Evolutionary conservation across 2,113 vertebrate genomes (phyloP).

Genomic region (Cacatua alba): DNA sequence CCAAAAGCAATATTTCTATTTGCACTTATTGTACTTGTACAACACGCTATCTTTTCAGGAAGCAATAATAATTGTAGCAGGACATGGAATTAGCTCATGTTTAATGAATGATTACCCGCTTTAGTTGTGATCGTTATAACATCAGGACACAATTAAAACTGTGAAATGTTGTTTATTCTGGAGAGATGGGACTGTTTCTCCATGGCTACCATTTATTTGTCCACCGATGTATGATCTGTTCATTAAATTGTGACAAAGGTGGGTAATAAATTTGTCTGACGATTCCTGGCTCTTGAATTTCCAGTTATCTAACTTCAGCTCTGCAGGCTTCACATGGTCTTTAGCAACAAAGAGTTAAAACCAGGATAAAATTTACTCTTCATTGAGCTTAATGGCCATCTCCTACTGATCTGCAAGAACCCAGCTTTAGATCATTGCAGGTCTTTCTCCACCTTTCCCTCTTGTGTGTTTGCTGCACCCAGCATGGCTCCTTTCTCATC

Average conservation of each 20-base stretch:
- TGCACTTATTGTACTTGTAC: slow-evolving; percentile 67
- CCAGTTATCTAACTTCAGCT: background rate
- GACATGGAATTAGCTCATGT: slow-evolving; percentile 70
- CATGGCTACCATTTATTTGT: background rate
- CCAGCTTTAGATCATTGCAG: background rate
- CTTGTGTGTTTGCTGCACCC: accelerated
- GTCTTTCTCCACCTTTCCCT: background rate
- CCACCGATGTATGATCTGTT: background rate
- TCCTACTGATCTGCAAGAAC: background rate
- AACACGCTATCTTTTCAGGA: slow-evolving; percentile 70
- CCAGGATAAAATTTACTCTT: background rate
- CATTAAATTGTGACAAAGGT: background rate
- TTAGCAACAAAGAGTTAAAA: background rate
- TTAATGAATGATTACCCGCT: slow-evolving; percentile 75
- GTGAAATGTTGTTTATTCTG: slow-evolving; percentile 54
- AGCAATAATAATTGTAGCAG: slow-evolving; percentile 74
- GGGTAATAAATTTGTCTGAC: background rate
- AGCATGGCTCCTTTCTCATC: background rate
- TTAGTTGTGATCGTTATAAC: slow-evolving; percentile 64
- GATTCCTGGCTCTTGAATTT: background rate
- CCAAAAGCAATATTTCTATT: slow-evolving; percentile 75
- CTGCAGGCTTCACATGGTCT: background rate
- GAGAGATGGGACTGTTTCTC: slow-evolving; percentile 14
- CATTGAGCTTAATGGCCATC: background rate
- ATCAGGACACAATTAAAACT: slow-evolving; percentile 58